phyloP scores from a whole-genome alignment of 2,888 invertebrate species.

The Heliconius charithonia region DNA sequence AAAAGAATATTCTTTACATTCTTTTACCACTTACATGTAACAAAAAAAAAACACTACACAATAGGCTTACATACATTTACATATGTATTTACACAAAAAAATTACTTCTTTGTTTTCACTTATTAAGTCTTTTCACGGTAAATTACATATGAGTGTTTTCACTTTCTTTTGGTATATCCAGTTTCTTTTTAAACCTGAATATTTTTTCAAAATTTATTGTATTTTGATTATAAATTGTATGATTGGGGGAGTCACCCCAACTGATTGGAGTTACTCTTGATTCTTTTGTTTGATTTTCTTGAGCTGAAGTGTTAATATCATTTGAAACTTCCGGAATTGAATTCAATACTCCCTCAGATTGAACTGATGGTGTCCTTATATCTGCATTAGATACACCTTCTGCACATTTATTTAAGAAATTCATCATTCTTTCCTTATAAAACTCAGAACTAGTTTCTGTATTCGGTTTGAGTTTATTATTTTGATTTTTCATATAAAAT shows the following conservation, averaged over 20 bases:
- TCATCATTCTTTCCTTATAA: conserved; percentile 78
- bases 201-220: conserved; percentile 75
- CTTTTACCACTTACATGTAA: not conserved
- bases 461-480: conserved; percentile 73
- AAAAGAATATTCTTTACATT: not conserved
- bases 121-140: conserved; percentile 40
- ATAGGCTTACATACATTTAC: not conserved
- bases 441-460: conserved; percentile 76
- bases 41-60: not conserved
- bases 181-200: conserved; percentile 65
- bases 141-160: conserved; percentile 51
- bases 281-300: conserved; percentile 45
- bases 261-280: conserved; percentile 63
- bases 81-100: not conserved
- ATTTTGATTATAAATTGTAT: conserved; percentile 77
- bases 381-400: conserved; percentile 71
- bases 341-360: conserved; percentile 67
- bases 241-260: conserved; percentile 76
- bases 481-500: conserved; percentile 75
- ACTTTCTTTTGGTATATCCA: conserved; percentile 49
- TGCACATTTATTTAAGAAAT: conserved; percentile 72
- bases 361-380: conserved; percentile 62
- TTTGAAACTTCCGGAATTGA: conserved; percentile 63
- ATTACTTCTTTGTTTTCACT: not conserved
- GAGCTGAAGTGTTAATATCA: conserved; percentile 53